These are phyloP conservation scores for Macrophya annulata DNA, from an alignment of 2,888 invertebrate species.

Conservation along the genomic window DNA sequence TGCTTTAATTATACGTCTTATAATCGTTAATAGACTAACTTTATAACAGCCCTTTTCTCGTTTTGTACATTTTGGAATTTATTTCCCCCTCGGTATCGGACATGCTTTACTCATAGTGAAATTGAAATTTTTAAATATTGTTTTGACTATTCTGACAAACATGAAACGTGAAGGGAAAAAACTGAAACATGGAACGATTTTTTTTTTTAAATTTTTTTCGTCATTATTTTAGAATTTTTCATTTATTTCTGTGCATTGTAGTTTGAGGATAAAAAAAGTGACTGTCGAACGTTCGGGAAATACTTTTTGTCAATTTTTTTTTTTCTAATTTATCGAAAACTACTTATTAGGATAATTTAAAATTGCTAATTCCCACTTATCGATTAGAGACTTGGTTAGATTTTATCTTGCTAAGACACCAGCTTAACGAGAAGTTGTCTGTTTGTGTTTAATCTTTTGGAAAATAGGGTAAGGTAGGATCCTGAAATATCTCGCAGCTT, in stretches of 20 bases:
- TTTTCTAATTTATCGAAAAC: neutral
- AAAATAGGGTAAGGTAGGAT: constrained; percentile 9
- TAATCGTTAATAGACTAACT: neutral
- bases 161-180: neutral
- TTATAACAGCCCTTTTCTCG: neutral
- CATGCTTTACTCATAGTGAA: neutral
- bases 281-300: neutral
- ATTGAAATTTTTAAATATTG: neutral
- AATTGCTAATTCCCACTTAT: neutral
- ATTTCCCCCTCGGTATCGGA: neutral
- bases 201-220: neutral
- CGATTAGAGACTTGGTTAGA: neutral
- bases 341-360: neutral
- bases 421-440: constrained; percentile 1
- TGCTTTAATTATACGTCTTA: neutral
- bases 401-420: neutral
- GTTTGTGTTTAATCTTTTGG: neutral
- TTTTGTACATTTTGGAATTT: neutral
- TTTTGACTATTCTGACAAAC: neutral
- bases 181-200: no score
- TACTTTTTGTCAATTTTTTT: neutral
- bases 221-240: neutral
- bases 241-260: neutral
- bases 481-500: constrained; percentile 11
- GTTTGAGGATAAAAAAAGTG: neutral